A percentile compares a stretch with the other conserved stretches of the same genome.
These are phyloP conservation scores for Montipora sp. DNA, from an alignment of 64 coral and sea anemone species.

Conservation along the genomic window DNA sequence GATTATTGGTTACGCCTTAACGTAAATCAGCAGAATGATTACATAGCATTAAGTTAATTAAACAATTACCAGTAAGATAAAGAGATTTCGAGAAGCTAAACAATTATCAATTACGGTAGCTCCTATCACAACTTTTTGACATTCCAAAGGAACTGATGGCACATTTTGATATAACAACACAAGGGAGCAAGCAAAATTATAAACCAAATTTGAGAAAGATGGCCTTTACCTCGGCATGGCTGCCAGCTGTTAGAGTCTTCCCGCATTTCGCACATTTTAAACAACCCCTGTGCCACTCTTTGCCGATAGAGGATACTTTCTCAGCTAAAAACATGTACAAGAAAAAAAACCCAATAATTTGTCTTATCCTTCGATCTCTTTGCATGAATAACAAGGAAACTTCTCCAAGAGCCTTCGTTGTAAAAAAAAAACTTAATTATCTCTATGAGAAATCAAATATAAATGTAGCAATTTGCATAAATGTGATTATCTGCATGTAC, in stretches of 20 bases:
- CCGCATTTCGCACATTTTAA: conserved; percentile 80
- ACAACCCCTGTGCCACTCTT: conserved; percentile 87
- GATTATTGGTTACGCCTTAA: no score
- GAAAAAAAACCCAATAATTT: neutral
- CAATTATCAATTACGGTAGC: no score
- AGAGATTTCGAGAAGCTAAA: no score
- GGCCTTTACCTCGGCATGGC: conserved; percentile 72
- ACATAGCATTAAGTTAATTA: neutral
- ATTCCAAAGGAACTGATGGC: neutral
- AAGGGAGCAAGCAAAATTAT: neutral
- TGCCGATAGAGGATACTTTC: conserved; percentile 73
- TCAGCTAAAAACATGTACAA: conserved; percentile 56
- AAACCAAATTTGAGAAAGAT: neutral
- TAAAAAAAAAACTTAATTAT: no score
- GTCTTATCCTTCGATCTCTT: no score
- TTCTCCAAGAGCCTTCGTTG: no score
- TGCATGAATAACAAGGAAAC: no score
- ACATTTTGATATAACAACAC: neutral
- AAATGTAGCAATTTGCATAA: no score
- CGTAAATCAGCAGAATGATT: neutral
- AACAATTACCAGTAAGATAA: neutral
- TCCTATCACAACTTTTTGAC: neutral
- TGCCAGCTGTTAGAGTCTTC: conserved; percentile 73
- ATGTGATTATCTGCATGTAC: no score
- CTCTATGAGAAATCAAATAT: no score